A percentile compares a stretch with the other conserved stretches of the same genome.
Evolutionary conservation across 35 echinoderm and acorn worm genomes (phyloP).

Genomic region (Nesometra sesokonis): DNA sequence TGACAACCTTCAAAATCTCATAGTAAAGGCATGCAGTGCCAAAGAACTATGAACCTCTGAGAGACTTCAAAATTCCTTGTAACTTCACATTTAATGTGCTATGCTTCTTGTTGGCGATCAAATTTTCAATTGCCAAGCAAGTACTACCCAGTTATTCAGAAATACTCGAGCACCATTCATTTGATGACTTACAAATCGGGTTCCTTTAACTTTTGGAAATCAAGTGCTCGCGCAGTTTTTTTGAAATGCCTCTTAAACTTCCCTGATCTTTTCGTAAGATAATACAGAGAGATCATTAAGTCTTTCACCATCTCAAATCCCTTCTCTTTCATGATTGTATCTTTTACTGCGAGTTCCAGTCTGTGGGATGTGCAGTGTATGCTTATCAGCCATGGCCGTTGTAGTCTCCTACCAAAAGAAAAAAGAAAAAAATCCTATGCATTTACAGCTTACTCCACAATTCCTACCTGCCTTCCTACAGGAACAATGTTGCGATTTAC

Average conservation of each 20-base stretch:
- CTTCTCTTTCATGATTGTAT: slow-evolving; percentile 32
- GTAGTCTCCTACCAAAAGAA: slow-evolving; percentile 30
- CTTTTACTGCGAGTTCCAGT: slow-evolving; percentile 42
- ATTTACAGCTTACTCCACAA: slow-evolving; percentile 15
- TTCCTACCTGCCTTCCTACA: slow-evolving; percentile 6
- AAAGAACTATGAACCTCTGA: slow-evolving; percentile 22
- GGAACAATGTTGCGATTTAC: neutral
- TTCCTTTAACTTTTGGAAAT: slow-evolving; percentile 38
- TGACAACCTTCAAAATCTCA: slow-evolving; percentile 35
- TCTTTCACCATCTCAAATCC: slow-evolving; percentile 34
- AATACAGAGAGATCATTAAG: slow-evolving; percentile 43
- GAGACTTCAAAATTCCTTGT: slow-evolving; percentile 35
- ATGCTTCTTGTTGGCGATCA: slow-evolving; percentile 27
- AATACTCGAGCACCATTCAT: slow-evolving; percentile 32
- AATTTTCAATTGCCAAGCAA: slow-evolving; percentile 42
- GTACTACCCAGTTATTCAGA: slow-evolving; percentile 35
- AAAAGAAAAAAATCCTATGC: neutral
- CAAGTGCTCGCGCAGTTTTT: slow-evolving; percentile 17
- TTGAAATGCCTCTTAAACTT: slow-evolving; percentile 58
- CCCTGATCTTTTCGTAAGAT: slow-evolving; percentile 49
- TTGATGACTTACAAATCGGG: slow-evolving; percentile 49
- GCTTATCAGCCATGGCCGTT: slow-evolving; percentile 42
- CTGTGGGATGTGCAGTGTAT: slow-evolving; percentile 47
- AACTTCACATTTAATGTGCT: slow-evolving; percentile 30
- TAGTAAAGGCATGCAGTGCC: neutral